Evolutionary conservation across 92 coral and sea anemone species (phyloP), one percentile per base, ranked within the genome.

Genomic region (Palythoa grandiflora): DNA sequence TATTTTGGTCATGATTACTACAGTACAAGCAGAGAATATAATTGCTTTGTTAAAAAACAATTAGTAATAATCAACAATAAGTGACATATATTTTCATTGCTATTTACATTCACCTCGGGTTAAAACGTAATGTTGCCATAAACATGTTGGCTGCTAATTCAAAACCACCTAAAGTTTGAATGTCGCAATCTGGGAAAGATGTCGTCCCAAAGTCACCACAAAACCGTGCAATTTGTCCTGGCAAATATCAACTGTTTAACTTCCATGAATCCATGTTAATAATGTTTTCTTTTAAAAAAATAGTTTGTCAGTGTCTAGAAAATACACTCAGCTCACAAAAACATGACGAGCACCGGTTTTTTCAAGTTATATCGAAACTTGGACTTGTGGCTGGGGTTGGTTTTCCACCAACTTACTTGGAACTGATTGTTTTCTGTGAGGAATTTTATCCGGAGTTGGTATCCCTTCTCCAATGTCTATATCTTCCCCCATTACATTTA

Each of bases 361-460:
- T 80, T 81, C 86, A 66, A 65, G 73, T 20, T 81, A 81, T 66
- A 81, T 19, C 28, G 86, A 63, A 14, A 81, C 86, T 66, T 81
- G 86, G 44, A 81, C 86, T 81, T 81, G 86, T 81, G 86, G 86
- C 75, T 90, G 92, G 39, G 92, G 75, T 90, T 90, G 90, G 75
- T 89, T 85, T 76, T 85, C 90, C 94, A 89, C 97, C 88, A 97
- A 93, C 98, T 97, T 97, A 92, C 99, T 97, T 74, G 99, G 99
- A 35, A 97, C 99, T 9, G 99, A 97, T 28, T 96, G 88, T 91
- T 97, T 97, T 91, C 99, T 90, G 89, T 97, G 99, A n/a, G 99
- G 99, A 73, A 97, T 97, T 83, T 97, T 95, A 59, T 97, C 99
- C 38, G 99, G 99, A 51, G 95, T 97, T 7, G 99, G 99, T 55